These are phyloP conservation scores for Porites evermanni DNA, from an alignment of 92 coral and sea anemone species.

Conservation along the genomic window DNA sequence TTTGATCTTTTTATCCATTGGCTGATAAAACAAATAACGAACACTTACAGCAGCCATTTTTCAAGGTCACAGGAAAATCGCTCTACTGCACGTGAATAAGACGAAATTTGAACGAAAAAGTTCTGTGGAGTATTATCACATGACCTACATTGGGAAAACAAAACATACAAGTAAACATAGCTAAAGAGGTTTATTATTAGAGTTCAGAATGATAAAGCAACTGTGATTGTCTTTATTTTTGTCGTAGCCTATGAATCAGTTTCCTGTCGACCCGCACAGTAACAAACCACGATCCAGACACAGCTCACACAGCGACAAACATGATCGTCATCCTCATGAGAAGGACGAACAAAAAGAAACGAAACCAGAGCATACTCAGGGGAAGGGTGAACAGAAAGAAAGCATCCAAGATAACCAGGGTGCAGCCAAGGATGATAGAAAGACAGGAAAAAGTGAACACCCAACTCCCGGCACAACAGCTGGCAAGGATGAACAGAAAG, in stretches of 20 bases:
- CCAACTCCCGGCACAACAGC: background rate
- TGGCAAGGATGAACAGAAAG: conserved; percentile 13
- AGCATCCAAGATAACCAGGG: background rate
- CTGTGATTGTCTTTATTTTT: background rate
- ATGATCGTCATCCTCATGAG: conserved; percentile 28
- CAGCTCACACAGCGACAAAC: conserved; percentile 68
- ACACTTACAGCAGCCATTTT: too few species aligned
- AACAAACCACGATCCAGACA: conserved; percentile 72
- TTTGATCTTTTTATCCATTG: too few species aligned
- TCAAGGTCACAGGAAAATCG: too few species aligned
- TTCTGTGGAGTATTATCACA: too few species aligned
- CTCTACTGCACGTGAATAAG: too few species aligned
- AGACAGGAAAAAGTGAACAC: background rate
- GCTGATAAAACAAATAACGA: too few species aligned
- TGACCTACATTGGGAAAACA: too few species aligned
- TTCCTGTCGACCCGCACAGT: conserved; percentile 88
- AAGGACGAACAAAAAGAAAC: conserved; percentile 8
- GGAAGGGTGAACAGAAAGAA: conserved; percentile 3
- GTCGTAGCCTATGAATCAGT: conserved; percentile 86
- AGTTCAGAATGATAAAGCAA: background rate
- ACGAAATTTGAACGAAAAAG: too few species aligned
- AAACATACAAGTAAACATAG: too few species aligned
- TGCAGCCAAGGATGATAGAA: conserved; percentile 2
- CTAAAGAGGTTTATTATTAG: too few species aligned
- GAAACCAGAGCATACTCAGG: background rate